Conservation (phyloP, 2,888 invertebrate species). For the Orthosia gracilis region DNA sequence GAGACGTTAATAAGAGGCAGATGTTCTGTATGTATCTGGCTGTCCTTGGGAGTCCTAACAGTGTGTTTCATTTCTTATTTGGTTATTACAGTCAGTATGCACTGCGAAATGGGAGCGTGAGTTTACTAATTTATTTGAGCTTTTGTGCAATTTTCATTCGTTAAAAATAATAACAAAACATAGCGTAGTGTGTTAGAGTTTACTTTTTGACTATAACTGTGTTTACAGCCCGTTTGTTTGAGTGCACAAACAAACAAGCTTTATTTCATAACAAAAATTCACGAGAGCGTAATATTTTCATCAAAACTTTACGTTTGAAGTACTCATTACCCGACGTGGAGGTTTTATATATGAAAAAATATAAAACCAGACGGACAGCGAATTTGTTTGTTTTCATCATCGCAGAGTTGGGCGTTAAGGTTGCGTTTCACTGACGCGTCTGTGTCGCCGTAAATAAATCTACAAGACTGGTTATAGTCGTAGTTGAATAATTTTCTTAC, state of each 20-base stretch:
- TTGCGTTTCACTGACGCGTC: not conserved
- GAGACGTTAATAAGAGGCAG: constrained; percentile 20
- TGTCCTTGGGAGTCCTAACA: not conserved
- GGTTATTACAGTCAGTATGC: not conserved
- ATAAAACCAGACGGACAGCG: constrained; percentile 9
- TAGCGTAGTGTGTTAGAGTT: not conserved
- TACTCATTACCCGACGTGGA: constrained; percentile 11
- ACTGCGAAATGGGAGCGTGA: not conserved
- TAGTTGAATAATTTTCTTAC: constrained; percentile 12
- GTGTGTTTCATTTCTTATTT: constrained; percentile 10
- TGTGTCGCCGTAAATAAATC: not conserved
- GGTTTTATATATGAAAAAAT: constrained; percentile 11
- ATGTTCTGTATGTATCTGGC: not conserved
- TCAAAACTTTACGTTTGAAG: not conserved
- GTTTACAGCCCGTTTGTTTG: constrained; percentile 15
- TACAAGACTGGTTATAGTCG: not conserved
- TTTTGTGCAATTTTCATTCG: not conserved
- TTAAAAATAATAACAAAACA: not conserved
- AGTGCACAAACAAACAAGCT: constrained; percentile 18
- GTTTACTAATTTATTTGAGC: not conserved
- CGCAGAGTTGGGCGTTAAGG: not conserved
- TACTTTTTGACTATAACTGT: not conserved
- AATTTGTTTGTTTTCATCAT: constrained; percentile 21
- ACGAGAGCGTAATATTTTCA: constrained; percentile 19
- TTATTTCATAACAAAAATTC: constrained; percentile 31